Percentiles rank a stretch among this genome's conserved stretches.
Conservation (phyloP, 2,113 vertebrate species). For the Lagopus muta region DNA sequence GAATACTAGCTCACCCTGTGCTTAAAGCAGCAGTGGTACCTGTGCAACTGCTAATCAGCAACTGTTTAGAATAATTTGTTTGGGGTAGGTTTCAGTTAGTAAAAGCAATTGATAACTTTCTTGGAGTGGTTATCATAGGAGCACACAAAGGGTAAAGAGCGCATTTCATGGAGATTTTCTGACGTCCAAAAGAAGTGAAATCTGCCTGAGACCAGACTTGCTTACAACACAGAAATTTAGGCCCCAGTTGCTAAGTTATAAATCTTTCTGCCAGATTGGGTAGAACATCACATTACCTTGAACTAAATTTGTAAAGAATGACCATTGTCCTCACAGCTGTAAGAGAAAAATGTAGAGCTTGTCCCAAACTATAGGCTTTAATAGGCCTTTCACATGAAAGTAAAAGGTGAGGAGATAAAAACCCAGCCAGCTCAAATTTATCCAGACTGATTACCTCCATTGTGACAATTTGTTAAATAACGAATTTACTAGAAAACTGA, state of each 20-base stretch:
- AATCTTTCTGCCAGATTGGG: conserved; percentile 63
- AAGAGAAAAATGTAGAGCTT: conserved; percentile 54
- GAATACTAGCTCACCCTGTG: neutral
- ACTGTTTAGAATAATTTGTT: neutral
- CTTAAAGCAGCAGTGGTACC: neutral
- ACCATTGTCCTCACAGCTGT: conserved; percentile 57
- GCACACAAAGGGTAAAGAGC: neutral
- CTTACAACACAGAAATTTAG: conserved; percentile 64
- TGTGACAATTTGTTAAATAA: conserved; percentile 50
- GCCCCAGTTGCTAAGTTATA: conserved; percentile 58
- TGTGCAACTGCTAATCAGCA: neutral
- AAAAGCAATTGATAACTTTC: neutral
- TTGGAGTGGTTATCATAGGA: neutral
- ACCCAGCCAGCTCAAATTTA: conserved; percentile 8
- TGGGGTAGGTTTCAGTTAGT: neutral
- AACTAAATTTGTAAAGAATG: conserved; percentile 72
- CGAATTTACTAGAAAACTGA: conserved; percentile 29
- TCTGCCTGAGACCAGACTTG: conserved; percentile 52
- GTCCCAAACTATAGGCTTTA: conserved; percentile 44
- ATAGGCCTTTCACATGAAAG: conserved; percentile 35
- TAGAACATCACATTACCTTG: conserved; percentile 61
- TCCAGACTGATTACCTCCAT: conserved; percentile 45
- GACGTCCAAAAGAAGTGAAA: conserved; percentile 31
- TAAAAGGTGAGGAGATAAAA: conserved; percentile 46
- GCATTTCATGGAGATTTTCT: neutral